These are phyloP conservation scores for Phymastichus coffea DNA, from an alignment of 1,140 invertebrate species.

Conservation along the genomic window DNA sequence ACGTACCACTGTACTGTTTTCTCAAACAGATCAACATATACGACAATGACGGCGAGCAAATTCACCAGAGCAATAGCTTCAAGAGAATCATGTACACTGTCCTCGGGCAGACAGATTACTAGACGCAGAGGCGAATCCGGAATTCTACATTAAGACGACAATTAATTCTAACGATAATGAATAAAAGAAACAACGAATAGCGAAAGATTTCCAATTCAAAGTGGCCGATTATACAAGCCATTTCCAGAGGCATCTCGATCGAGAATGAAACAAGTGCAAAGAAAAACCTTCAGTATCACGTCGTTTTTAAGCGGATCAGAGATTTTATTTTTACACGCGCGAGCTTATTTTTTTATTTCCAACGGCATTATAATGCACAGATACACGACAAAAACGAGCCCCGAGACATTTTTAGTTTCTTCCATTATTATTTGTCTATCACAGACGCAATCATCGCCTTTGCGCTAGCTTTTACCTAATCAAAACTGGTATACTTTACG, in stretches of 20 bases:
- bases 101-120: conserved; percentile 75
- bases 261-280: too few species aligned
- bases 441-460: not conserved
- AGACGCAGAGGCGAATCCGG: too few species aligned
- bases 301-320: conserved; percentile 19
- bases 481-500: conserved; percentile 7
- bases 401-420: conserved; percentile 22
- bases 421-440: conserved; percentile 10
- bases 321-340: conserved; percentile 29
- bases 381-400: too few species aligned
- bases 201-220: too few species aligned
- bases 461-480: conserved; percentile 18
- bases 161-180: too few species aligned
- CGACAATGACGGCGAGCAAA: conserved; percentile 69
- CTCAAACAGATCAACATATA: conserved; percentile 59
- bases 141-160: too few species aligned
- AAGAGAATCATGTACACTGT: conserved; percentile 90
- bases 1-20: conserved; percentile 14
- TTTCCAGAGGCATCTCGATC: too few species aligned
- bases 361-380: conserved; percentile 2
- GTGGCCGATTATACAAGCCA: too few species aligned
- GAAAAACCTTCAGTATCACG: too few species aligned
- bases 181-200: too few species aligned
- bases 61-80: conserved; percentile 89
- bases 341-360: conserved; percentile 25